These are phyloP conservation scores for Agrilus cyanescens DNA, from an alignment of 2,888 invertebrate genomes.

Conservation along the genomic window DNA sequence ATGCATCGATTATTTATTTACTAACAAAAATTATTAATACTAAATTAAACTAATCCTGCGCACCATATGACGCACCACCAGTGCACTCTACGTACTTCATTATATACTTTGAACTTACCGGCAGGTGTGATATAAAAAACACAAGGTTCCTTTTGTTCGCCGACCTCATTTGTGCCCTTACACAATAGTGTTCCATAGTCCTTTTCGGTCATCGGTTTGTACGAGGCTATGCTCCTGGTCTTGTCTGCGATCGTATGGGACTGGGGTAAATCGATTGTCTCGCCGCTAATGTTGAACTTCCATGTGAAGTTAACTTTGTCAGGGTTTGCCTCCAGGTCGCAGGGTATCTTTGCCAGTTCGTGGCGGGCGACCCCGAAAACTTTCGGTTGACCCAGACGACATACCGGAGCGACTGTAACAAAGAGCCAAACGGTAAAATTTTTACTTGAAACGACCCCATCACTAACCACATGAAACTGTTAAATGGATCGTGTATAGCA, in stretches of 20 bases:
- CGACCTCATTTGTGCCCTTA: slow-evolving; percentile 63
- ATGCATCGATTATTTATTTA: too few relatives aligned
- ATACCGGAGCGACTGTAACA: slow-evolving; percentile 55
- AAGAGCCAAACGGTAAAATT: not conserved
- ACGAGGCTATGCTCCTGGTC: slow-evolving; percentile 51
- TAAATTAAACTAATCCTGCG: too few relatives aligned
- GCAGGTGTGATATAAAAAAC: slow-evolving; percentile 63
- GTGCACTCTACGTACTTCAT: too few relatives aligned
- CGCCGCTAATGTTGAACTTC: slow-evolving; percentile 67
- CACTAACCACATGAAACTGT: too few relatives aligned
- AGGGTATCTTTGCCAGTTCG: slow-evolving; percentile 55
- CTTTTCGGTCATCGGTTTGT: slow-evolving; percentile 59
- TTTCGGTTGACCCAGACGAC: slow-evolving; percentile 54
- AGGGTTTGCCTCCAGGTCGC: slow-evolving; percentile 66
- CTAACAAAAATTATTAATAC: too few relatives aligned
- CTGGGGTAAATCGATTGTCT: slow-evolving; percentile 54
- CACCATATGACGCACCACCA: too few relatives aligned
- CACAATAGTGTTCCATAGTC: slow-evolving; percentile 66
- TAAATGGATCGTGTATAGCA: too few relatives aligned
- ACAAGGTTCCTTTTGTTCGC: slow-evolving; percentile 60
- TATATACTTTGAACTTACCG: slow-evolving; percentile 43
- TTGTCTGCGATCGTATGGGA: slow-evolving; percentile 49
- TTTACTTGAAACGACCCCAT: too few relatives aligned
- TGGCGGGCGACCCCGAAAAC: slow-evolving; percentile 62
- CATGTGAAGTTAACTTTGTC: slow-evolving; percentile 53